Evolutionary conservation across 2,113 vertebrate genomes (phyloP), one percentile per base, ranked within the genome.

Genomic region (Notarius lentiginosus): DNA sequence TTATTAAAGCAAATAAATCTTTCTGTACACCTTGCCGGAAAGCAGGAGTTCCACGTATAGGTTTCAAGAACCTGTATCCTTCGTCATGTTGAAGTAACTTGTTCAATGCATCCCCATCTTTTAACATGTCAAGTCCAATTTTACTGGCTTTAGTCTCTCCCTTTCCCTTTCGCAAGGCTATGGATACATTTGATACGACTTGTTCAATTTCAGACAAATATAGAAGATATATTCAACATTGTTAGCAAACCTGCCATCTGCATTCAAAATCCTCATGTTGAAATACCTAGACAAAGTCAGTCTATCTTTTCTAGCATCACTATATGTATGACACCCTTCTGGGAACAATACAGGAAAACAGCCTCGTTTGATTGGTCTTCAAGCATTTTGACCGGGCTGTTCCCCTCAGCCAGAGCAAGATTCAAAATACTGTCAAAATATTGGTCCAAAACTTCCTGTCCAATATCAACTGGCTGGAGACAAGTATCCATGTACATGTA

Each of bases 341-440:
- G 87, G 89, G 60, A 73, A 88, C 0, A 90, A 15, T 15, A 87
- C 89, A 10, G 87, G 89, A 63, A 88, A 90, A 82, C 87, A 4
- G 79, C 86, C 11, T 88, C 79, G 75, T 88, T 89, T 0, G 83
- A 72, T 61, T 85, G 55, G 72, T 89, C 88, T 3, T 5, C 2
- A 7, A 88, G 11, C n/a, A 89, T 1, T 22, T 9, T 86, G 0
- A 89, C 49, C 22, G 84, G 80, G 51, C 41, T 79, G 20, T 84
- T 86, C 2, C 88, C 70, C 60, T 84, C 82, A 20, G 68, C 72
- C 12, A 80, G 84, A 1, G 84, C 84, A 7, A 84, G 15, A 53
- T 24, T 53, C 17, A 79, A 4, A 9, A 86, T 79, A 9, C 18
- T 8, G 4, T 86, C 61, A 70, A 82, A 86, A 24, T 86, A 65